Evolutionary conservation across 2,797 vertebrate genomes (phyloP).

Genomic region (Liasis olivaceus): DNA sequence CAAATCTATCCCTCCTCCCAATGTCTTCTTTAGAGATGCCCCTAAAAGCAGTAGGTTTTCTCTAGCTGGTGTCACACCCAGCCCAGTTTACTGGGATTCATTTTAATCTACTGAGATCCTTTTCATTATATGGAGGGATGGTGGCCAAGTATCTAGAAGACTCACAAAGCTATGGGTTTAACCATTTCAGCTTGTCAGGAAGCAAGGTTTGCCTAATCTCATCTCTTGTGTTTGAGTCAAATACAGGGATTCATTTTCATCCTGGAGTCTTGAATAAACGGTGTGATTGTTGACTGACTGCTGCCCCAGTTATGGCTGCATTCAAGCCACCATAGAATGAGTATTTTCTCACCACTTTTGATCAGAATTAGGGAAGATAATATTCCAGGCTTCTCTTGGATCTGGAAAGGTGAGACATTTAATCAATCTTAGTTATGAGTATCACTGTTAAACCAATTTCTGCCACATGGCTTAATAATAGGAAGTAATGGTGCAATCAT

Average conservation of each 20-base stretch:
- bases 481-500: constrained; percentile 58
- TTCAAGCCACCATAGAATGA: rapidly evolving
- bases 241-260: neutral
- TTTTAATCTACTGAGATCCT: neutral
- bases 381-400: constrained; percentile 15
- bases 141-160: neutral
- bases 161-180: neutral
- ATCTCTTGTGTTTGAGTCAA: neutral
- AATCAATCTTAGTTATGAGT: constrained; percentile 57
- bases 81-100: neutral
- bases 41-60: too few relatives aligned
- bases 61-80: too few relatives aligned
- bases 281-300: rapidly evolving
- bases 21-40: too few relatives aligned
- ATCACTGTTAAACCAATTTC: constrained; percentile 53
- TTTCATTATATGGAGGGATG: neutral
- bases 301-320: neutral
- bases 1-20: too few relatives aligned
- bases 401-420: constrained; percentile 42
- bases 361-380: neutral
- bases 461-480: constrained; percentile 52
- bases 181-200: neutral
- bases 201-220: neutral
- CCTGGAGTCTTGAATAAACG: neutral
- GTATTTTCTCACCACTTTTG: neutral